phyloP scores from a whole-genome alignment of 2,888 invertebrate species.

The Pterostichus niger region DNA sequence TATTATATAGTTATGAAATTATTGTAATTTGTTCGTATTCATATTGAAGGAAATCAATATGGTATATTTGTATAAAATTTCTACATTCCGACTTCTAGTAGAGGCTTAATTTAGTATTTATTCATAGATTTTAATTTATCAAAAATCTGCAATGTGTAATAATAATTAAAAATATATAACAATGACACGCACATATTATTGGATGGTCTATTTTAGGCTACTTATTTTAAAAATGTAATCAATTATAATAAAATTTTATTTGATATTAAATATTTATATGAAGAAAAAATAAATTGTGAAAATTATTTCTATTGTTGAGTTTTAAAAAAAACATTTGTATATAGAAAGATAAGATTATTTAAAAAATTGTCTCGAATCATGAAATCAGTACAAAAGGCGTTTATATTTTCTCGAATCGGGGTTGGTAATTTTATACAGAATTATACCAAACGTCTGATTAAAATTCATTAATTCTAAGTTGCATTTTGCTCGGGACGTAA shows the following conservation, averaged over 20 bases:
- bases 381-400: conserved; percentile 27
- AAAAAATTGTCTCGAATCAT: conserved; percentile 14
- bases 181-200: conserved; percentile 46
- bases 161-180: conserved; percentile 39
- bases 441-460: conserved; percentile 56
- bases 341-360: conserved; percentile 32
- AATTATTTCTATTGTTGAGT: conserved; percentile 35
- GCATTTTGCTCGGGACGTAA: conserved; percentile 40
- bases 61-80: conserved; percentile 65
- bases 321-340: conserved; percentile 13
- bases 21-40: conserved; percentile 35
- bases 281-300: conserved; percentile 38
- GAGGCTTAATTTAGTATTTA: conserved; percentile 54
- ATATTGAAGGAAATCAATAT: conserved; percentile 43
- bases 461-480: conserved; percentile 31
- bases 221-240: conserved; percentile 49
- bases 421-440: conserved; percentile 64
- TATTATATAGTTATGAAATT: conserved; percentile 49
- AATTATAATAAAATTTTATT: conserved; percentile 54
- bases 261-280: conserved; percentile 55
- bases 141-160: conserved; percentile 50
- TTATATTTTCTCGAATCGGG: conserved; percentile 50
- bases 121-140: conserved; percentile 52
- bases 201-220: conserved; percentile 38
- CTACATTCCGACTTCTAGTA: conserved; percentile 58